Evolutionary conservation across 1,140 invertebrate species (phyloP).

Genomic region (Aphelenchoides fujianensis): DNA sequence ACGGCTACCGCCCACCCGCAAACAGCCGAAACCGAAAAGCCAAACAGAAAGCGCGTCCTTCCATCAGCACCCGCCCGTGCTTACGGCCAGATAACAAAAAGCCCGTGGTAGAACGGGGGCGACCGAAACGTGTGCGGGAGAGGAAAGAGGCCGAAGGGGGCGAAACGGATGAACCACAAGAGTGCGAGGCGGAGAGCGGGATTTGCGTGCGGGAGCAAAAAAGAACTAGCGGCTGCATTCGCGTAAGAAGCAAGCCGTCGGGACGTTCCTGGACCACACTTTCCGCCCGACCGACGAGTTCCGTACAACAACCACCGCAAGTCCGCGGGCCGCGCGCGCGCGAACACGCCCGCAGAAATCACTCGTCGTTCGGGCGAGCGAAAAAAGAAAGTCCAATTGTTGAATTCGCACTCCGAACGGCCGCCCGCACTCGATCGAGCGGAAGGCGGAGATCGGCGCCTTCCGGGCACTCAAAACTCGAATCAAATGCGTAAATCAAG

Average conservation of each 20-base stretch:
- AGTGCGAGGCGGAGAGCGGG: too few species aligned
- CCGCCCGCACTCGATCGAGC: too few species aligned
- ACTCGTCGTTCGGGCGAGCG: too few species aligned
- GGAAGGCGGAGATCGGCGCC: too few species aligned
- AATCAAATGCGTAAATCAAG: too few species aligned
- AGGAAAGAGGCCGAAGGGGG: too few species aligned
- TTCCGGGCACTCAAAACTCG: too few species aligned
- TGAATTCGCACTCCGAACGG: too few species aligned
- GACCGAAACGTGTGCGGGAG: neutral
- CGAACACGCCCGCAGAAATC: neutral
- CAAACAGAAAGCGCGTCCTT: constrained; percentile 1
- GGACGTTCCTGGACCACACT: neutral
- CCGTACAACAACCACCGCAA: constrained; percentile 4
- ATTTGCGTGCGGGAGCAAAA: neutral
- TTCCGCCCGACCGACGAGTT: too few species aligned
- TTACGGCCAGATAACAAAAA: constrained; percentile 1
- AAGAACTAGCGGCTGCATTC: neutral
- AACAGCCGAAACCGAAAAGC: neutral
- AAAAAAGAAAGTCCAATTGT: too few species aligned
- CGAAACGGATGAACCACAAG: neutral
- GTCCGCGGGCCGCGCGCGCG: neutral
- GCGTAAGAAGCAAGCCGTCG: neutral
- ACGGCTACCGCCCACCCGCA: neutral
- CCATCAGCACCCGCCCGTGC: neutral
- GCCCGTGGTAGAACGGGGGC: neutral